Conservation (phyloP, 1,140 invertebrate species). For the Xylocopa sonorina region DNA sequence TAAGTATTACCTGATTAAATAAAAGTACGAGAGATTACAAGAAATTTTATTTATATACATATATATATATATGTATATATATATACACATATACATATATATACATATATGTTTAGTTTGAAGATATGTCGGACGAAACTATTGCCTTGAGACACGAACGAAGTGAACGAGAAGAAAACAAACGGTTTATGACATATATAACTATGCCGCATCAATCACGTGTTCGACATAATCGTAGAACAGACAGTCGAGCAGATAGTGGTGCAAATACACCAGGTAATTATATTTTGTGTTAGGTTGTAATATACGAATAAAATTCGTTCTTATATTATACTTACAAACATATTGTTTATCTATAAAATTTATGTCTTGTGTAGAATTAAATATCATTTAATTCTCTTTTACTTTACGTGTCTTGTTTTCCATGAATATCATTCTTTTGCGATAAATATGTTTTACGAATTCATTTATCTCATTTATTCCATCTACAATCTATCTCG, state of each 20-base stretch:
- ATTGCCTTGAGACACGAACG: slow-evolving; percentile 87
- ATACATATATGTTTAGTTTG: slow-evolving; percentile 81
- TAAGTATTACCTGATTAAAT: slow-evolving; percentile 74
- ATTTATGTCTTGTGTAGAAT: too few species aligned
- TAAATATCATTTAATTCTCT: too few species aligned
- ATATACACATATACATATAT: background rate
- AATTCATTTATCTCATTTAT: too few species aligned
- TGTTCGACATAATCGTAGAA: slow-evolving; percentile 84
- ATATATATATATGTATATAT: background rate
- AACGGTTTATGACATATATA: slow-evolving; percentile 88
- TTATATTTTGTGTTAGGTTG: slow-evolving; percentile 33
- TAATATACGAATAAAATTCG: background rate
- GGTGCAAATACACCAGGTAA: slow-evolving; percentile 88
- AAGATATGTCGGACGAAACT: slow-evolving; percentile 90
- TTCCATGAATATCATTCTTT: too few species aligned
- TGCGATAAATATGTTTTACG: too few species aligned
- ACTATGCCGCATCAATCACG: slow-evolving; percentile 85
- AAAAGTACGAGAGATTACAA: background rate
- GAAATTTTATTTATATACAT: background rate
- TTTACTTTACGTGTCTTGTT: too few species aligned
- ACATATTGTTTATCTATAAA: too few species aligned
- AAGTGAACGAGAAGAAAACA: slow-evolving; percentile 90
- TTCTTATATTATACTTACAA: too few species aligned
- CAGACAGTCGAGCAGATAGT: slow-evolving; percentile 87
- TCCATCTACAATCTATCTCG: too few species aligned